phyloP scores from a whole-genome alignment of 2,113 vertebrate species.

The Okapia johnstoni region DNA sequence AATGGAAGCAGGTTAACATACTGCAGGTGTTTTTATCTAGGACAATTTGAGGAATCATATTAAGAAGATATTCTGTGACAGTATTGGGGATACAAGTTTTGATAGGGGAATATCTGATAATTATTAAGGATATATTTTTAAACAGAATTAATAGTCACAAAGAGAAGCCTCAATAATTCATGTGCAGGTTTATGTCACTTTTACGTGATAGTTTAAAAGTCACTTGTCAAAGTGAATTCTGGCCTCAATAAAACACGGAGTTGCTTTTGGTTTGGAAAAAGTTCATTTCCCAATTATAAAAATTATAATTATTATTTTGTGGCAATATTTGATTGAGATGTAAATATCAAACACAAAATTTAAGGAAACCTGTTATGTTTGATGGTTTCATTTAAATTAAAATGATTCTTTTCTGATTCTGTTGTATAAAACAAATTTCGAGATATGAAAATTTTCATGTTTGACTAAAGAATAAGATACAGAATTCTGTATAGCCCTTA shows the following conservation, averaged over 20 bases:
- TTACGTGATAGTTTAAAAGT: neutral
- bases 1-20: neutral
- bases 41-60: neutral
- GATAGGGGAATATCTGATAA: neutral
- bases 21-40: conserved; percentile 16
- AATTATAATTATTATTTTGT: neutral
- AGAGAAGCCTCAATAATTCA: neutral
- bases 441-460: neutral
- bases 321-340: neutral
- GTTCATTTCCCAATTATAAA: neutral
- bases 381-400: neutral
- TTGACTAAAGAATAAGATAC: neutral
- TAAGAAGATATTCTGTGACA: neutral
- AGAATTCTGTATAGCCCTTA: neutral
- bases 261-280: neutral
- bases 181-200: neutral
- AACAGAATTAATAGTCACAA: neutral
- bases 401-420: conserved; percentile 4
- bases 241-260: neutral
- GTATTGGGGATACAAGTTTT: neutral
- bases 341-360: neutral
- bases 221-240: neutral
- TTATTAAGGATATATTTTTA: neutral
- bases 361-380: neutral
- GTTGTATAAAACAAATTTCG: neutral